Evolutionary conservation across 2,797 vertebrate species (phyloP).

Genomic region (Apogon hyalosoma): DNA sequence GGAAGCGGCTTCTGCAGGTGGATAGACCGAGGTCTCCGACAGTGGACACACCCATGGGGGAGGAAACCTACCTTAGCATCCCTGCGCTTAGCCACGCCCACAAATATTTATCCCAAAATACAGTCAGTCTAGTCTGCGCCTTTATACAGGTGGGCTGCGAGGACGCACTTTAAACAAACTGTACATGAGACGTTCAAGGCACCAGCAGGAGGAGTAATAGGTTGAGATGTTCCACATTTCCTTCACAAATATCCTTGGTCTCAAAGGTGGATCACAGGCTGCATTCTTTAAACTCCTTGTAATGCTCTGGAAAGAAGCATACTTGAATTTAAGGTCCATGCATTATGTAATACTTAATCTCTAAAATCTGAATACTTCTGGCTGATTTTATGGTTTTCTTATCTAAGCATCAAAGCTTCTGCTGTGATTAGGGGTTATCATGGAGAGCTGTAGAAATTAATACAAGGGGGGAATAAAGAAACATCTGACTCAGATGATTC

Average conservation of each 20-base stretch:
- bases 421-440: too few species aligned
- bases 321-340: too few species aligned
- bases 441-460: too few species aligned
- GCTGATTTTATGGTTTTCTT: too few species aligned
- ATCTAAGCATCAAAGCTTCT: too few species aligned
- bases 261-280: too few species aligned
- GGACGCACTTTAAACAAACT: background rate
- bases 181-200: background rate
- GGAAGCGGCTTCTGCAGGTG: conserved; percentile 80
- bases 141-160: conserved; percentile 10
- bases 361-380: too few species aligned
- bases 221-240: background rate
- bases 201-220: conserved; percentile 4
- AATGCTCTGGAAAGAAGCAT: too few species aligned
- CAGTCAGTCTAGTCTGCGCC: conserved; percentile 14
- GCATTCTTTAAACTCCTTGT: too few species aligned
- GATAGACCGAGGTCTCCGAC: conserved; percentile 73
- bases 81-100: conserved; percentile 43
- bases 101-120: conserved; percentile 20
- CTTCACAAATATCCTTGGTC: background rate
- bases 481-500: too few species aligned
- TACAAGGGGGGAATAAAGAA: too few species aligned
- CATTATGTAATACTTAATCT: too few species aligned
- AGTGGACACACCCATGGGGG: conserved; percentile 83
- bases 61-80: conserved; percentile 82